Evolutionary conservation across 1,140 invertebrate genomes (phyloP).

Genomic region (Trissolcus basalis): DNA sequence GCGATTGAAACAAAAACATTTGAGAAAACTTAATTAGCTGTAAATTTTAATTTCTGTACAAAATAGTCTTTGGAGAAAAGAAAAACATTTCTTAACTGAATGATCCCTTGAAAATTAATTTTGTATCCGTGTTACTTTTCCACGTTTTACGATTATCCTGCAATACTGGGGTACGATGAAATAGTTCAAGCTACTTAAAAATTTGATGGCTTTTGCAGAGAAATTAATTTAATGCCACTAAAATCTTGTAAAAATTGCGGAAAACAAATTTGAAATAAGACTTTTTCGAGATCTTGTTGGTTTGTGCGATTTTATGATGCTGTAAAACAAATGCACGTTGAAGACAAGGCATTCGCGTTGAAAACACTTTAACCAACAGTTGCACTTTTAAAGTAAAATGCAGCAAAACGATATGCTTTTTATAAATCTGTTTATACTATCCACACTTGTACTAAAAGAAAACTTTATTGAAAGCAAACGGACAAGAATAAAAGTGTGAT

Average conservation of each 20-base stretch:
- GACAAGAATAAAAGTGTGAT: slow-evolving; percentile 6
- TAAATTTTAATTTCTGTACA: no score
- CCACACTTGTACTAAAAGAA: not conserved
- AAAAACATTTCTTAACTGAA: not conserved
- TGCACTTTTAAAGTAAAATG: slow-evolving; percentile 57
- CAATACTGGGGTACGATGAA: no score
- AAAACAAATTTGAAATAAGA: slow-evolving; percentile 17
- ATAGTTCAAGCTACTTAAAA: no score
- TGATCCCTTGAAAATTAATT: no score
- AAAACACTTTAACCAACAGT: slow-evolving; percentile 57
- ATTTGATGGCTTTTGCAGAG: no score
- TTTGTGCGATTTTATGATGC: slow-evolving; percentile 32
- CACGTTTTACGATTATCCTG: no score
- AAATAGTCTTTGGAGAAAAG: no score
- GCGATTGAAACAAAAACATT: no score
- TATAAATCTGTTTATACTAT: slow-evolving; percentile 27
- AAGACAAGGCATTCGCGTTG: slow-evolving; percentile 54
- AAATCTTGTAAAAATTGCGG: not conserved
- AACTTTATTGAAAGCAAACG: slow-evolving; percentile 16
- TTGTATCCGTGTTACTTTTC: no score
- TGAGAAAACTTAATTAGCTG: no score
- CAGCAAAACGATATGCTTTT: slow-evolving; percentile 27
- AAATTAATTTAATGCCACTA: no score
- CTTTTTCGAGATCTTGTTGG: slow-evolving; percentile 15
- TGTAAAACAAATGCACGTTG: slow-evolving; percentile 38